These are phyloP conservation scores for Aphrophora alni DNA, from an alignment of 2,888 invertebrate genomes.

Conservation along the genomic window DNA sequence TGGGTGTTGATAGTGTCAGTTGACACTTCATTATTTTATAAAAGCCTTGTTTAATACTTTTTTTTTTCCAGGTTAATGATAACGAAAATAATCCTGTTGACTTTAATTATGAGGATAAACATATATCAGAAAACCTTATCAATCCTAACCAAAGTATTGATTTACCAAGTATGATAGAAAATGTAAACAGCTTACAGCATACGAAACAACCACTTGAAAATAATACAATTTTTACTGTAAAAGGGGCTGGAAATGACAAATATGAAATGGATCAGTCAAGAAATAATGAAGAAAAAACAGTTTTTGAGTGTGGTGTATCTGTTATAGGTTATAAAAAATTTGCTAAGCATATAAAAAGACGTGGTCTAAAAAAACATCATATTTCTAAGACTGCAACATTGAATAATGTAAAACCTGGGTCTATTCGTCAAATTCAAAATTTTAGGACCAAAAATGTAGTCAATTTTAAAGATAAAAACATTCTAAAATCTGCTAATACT, in stretches of 20 bases:
- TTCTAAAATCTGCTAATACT: too few relatives aligned
- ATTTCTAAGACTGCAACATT: neutral
- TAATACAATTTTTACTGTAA: too few relatives aligned
- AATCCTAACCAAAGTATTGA: neutral
- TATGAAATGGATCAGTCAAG: neutral
- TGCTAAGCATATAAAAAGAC: neutral
- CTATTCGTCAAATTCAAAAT: too few relatives aligned
- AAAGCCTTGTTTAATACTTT: too few relatives aligned
- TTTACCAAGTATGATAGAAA: too few relatives aligned
- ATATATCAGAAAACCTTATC: neutral
- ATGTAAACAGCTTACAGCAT: too few relatives aligned
- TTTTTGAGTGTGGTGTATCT: neutral
- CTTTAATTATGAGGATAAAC: neutral
- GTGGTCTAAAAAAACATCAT: neutral
- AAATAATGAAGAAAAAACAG: neutral
- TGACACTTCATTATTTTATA: too few relatives aligned
- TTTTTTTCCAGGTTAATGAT: neutral
- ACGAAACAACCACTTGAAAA: too few relatives aligned
- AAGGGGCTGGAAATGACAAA: too few relatives aligned
- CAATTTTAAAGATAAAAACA: too few relatives aligned
- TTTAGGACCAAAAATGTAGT: too few relatives aligned
- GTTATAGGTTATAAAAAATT: neutral
- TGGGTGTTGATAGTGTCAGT: too few relatives aligned
- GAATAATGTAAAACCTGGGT: neutral
- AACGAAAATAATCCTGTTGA: neutral